Conservation (phyloP, 2,888 invertebrate genomes). For the Amblyjoppa proteus region DNA sequence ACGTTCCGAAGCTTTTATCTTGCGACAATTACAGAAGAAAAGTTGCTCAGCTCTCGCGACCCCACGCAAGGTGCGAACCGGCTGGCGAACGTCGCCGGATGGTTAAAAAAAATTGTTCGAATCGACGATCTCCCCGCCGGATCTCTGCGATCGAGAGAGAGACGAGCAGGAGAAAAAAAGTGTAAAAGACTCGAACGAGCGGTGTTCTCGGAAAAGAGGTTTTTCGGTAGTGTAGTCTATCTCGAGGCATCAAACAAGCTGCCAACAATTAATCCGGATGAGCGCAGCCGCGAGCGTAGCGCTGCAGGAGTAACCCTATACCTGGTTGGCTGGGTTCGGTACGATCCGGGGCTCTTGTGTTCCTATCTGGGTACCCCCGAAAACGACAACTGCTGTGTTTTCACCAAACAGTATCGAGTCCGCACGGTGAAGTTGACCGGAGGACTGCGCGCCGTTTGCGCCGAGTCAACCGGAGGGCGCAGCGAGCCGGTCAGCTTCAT, state of each 20-base stretch:
- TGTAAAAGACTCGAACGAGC: constrained; percentile 13
- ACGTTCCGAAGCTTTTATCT: neutral
- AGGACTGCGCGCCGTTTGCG: neutral
- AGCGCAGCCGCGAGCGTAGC: constrained; percentile 59
- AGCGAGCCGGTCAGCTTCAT: constrained; percentile 49
- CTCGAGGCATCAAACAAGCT: constrained; percentile 76
- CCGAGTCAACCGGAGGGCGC: neutral
- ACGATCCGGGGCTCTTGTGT: constrained; percentile 53
- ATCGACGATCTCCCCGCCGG: too few species aligned
- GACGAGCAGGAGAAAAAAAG: neutral
- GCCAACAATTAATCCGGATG: constrained; percentile 83
- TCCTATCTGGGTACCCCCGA: constrained; percentile 16
- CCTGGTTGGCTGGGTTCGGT: constrained; percentile 64
- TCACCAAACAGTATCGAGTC: neutral
- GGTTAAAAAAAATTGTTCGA: too few species aligned
- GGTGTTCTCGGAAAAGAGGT: constrained; percentile 56
- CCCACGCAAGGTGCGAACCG: too few species aligned
- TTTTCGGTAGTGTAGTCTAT: constrained; percentile 69
- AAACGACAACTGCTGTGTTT: constrained; percentile 15
- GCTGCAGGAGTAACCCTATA: constrained; percentile 80
- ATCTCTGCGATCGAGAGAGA: too few species aligned
- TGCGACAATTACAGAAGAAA: neutral
- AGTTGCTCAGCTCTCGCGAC: too few species aligned
- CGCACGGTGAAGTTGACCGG: constrained; percentile 50
- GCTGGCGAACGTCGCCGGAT: too few species aligned